Base-by-base conservation (phyloP, 2,888 invertebrate species). In the Mellilla xanthometata region DNA sequence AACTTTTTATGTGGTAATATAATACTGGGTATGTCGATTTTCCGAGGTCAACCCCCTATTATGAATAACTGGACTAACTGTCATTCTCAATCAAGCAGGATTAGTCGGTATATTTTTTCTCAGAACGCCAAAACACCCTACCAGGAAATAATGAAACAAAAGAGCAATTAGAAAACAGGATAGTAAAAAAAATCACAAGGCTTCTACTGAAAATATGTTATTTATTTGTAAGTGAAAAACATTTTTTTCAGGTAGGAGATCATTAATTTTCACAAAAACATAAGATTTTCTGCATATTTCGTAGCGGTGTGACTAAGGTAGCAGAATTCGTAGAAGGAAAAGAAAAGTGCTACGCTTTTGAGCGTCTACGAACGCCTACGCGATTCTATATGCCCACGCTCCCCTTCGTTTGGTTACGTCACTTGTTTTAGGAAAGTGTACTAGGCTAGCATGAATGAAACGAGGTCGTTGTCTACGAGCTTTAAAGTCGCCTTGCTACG, bases 271-370 rank as follows among this genome's bases (percentile, higher is more conserved):
- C 76, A 75, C 68, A 81, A 84, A 85, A 84, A 77, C 78, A 72
- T 71, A 72, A 72, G 75, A 80, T 81, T 82, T 85, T 86, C 84
- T 86, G 82, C 85, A 84, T 83, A 86, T 85, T 87, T 84, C 61
- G 73, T 73, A 69, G 56, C 60, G 46, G 38, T 12, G 23, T 12
- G 51, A 83, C 81, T 49, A 78, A 81, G 81, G 48, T 10, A 47
- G 8, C 76, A 83, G 54, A 39, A 65, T 56, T 26, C 23, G 5
- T 29, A 44, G 54, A 45, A 51, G 13, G 15, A 10, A 33, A n/a
- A 22, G 26, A 15, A 39, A 39, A 11, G 29, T 39, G 8, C 39
- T 8, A 28, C 39, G 15, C 2, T 1, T 5, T 6, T 3, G 15
- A 6, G 5, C 15, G 15, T 5, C 5, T 3, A 3, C 4, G 15